Conservation (phyloP, 2,797 vertebrate species). For the Amblyopsis hoosieri region DNA sequence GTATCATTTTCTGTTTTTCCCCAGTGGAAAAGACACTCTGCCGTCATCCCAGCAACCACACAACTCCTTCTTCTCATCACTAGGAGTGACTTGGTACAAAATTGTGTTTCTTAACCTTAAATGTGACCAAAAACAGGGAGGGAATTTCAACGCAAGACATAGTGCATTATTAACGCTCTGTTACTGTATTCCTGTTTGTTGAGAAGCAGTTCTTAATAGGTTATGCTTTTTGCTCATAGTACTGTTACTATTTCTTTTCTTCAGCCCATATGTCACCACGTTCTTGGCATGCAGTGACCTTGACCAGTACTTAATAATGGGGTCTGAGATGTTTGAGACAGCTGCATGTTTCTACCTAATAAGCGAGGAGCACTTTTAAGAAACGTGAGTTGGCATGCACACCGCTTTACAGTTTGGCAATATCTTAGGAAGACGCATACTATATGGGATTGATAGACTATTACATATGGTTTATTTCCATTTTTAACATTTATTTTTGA, state of each 20-base stretch:
- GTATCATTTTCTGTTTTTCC: slow-evolving; percentile 6
- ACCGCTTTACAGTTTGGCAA: slow-evolving; percentile 36
- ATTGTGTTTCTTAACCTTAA: slow-evolving; percentile 27
- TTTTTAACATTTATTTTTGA: slow-evolving; percentile 22
- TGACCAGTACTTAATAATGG: slow-evolving; percentile 40
- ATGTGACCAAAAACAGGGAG: slow-evolving; percentile 72
- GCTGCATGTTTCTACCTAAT: slow-evolving; percentile 59
- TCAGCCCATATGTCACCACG: slow-evolving; percentile 10
- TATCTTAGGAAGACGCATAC: slow-evolving; percentile 17
- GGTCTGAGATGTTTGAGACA: slow-evolving; percentile 22
- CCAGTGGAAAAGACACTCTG: too few species aligned
- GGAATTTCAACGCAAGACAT: slow-evolving; percentile 48
- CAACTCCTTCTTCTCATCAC: slow-evolving; percentile 25
- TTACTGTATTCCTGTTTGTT: slow-evolving; percentile 10
- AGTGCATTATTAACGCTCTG: slow-evolving; percentile 14
- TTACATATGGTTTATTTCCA: slow-evolving; percentile 30
- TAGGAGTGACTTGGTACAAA: slow-evolving; percentile 31
- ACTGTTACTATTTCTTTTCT: slow-evolving; percentile 27
- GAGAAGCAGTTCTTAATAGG: neutral
- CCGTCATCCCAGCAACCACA: slow-evolving; percentile 10
- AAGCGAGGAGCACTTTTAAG: slow-evolving; percentile 54
- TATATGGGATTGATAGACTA: slow-evolving; percentile 1
- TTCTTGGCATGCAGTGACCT: slow-evolving; percentile 33
- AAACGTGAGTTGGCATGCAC: slow-evolving; percentile 54
- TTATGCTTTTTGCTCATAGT: slow-evolving; percentile 1